Conservation (phyloP, 2,888 invertebrate species). For the Ernsta delagoae region DNA sequence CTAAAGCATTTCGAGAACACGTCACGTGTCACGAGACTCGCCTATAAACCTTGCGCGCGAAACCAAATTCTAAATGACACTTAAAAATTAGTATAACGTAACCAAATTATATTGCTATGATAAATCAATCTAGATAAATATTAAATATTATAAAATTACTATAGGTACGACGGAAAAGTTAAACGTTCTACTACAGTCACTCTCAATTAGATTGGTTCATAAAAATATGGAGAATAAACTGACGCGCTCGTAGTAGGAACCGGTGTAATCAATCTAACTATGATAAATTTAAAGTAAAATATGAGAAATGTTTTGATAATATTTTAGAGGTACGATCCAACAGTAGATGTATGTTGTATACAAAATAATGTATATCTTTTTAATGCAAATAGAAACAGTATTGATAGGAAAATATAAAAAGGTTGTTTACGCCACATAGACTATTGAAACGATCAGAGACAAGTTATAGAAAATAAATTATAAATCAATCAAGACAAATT, state of each 20-base stretch:
- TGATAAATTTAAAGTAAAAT: background rate
- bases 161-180: slow-evolving; percentile 10
- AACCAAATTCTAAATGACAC: slow-evolving; percentile 83
- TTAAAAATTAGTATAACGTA: slow-evolving; percentile 55
- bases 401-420: slow-evolving; percentile 7
- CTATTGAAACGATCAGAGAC: background rate
- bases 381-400: slow-evolving; percentile 28
- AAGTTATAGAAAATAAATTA: too few species aligned
- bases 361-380: slow-evolving; percentile 29
- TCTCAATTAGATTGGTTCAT: slow-evolving; percentile 8
- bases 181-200: slow-evolving; percentile 14
- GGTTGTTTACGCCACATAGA: slow-evolving; percentile 1
- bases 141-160: slow-evolving; percentile 25
- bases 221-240: background rate
- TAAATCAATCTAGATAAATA: slow-evolving; percentile 31
- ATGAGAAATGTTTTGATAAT: slow-evolving; percentile 21
- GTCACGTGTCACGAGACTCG: slow-evolving; percentile 49
- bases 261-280: slow-evolving; percentile 12
- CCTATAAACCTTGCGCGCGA: slow-evolving; percentile 61
- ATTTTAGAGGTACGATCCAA: slow-evolving; percentile 23
- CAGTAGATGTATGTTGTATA: slow-evolving; percentile 28
- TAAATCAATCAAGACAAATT: background rate
- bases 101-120: slow-evolving; percentile 32
- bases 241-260: slow-evolving; percentile 13
- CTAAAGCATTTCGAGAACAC: background rate